phyloP scores from a whole-genome alignment of 2,797 vertebrate species.

The Argyrosomus regius region DNA sequence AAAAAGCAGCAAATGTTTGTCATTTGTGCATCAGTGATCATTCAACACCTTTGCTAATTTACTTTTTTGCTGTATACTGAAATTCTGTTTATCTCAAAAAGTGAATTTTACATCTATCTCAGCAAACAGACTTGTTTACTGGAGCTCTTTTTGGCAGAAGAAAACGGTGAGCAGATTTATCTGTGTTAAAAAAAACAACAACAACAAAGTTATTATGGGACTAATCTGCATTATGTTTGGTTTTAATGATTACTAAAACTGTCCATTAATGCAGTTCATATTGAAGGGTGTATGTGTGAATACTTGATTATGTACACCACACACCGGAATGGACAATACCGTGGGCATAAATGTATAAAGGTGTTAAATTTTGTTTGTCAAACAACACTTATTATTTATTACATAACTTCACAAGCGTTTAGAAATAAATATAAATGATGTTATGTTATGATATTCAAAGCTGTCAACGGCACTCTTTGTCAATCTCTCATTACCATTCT shows the following conservation, averaged over 20 bases:
- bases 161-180: neutral
- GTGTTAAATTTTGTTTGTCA: neutral
- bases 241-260: slow-evolving; percentile 27
- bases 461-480: slow-evolving; percentile 54
- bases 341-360: neutral
- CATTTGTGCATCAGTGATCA: slow-evolving; percentile 8
- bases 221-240: slow-evolving; percentile 16
- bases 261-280: slow-evolving; percentile 20
- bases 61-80: slow-evolving; percentile 6
- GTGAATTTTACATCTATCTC: neutral
- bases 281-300: neutral
- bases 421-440: slow-evolving; percentile 50
- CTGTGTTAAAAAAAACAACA: neutral
- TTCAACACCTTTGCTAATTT: slow-evolving; percentile 10
- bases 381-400: slow-evolving; percentile 27
- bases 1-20: slow-evolving; percentile 27
- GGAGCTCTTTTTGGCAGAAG: slow-evolving; percentile 9
- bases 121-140: neutral
- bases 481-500: slow-evolving; percentile 70
- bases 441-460: slow-evolving; percentile 29
- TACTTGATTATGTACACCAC: neutral
- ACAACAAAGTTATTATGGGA: slow-evolving; percentile 10
- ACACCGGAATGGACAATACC: slow-evolving; percentile 9
- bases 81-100: slow-evolving; percentile 10
- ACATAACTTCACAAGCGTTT: slow-evolving; percentile 35